Conservation (phyloP, 2,113 vertebrate genomes). For the Lethenteron camtschaticum region DNA sequence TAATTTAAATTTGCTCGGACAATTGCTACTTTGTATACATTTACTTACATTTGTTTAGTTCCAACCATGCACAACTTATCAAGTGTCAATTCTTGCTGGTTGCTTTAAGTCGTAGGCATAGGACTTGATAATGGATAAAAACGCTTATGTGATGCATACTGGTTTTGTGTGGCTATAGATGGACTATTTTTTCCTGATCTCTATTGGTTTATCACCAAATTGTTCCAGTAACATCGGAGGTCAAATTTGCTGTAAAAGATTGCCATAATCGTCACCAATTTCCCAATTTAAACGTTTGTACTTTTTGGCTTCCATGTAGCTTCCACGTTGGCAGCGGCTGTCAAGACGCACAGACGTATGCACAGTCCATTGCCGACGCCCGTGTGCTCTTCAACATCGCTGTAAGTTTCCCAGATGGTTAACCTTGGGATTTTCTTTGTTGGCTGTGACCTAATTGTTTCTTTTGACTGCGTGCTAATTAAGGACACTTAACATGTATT, state of each 20-base stretch:
- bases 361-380: slow-evolving; percentile 66
- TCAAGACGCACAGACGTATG: slow-evolving; percentile 56
- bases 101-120: too few species aligned
- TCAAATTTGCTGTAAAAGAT: too few species aligned
- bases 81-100: too few species aligned
- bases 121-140: too few species aligned
- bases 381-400: slow-evolving; percentile 83
- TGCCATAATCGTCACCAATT: too few species aligned
- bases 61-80: too few species aligned
- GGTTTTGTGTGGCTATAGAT: neutral
- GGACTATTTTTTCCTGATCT: neutral
- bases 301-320: slow-evolving; percentile 18
- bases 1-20: too few species aligned
- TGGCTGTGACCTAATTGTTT: neutral
- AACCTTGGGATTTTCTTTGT: neutral
- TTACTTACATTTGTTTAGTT: too few species aligned
- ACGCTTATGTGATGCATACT: neutral
- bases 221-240: too few species aligned
- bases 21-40: too few species aligned
- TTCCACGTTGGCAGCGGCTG: slow-evolving; percentile 95
- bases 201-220: too few species aligned
- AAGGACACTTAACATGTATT: neutral
- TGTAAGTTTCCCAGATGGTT: slow-evolving; percentile 27
- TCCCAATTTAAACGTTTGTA: too few species aligned
- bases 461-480: neutral